These are phyloP conservation scores for Amphibalanus amphitrite DNA, from an alignment of 1,140 invertebrate genomes.

Conservation along the genomic window DNA sequence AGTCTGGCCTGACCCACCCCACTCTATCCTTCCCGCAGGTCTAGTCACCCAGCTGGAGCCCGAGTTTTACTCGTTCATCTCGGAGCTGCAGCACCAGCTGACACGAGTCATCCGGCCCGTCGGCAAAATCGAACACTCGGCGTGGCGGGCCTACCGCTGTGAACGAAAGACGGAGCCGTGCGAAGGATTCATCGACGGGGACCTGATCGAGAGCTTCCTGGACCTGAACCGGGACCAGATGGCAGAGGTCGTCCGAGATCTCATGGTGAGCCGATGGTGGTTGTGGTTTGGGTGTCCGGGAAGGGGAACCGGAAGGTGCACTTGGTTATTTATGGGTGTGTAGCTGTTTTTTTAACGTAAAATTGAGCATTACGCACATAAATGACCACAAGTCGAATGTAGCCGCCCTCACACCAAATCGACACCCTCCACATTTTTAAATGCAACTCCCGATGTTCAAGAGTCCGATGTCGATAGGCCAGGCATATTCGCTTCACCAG, in stretches of 20 bases:
- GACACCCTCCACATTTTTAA: too few relatives aligned
- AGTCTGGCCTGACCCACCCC: too few relatives aligned
- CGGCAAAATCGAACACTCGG: conserved; percentile 80
- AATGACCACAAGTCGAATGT: too few relatives aligned
- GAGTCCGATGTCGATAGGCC: background rate
- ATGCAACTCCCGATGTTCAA: too few relatives aligned
- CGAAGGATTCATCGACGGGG: conserved; percentile 95
- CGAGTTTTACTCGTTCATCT: conserved; percentile 72
- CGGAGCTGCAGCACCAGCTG: conserved; percentile 64
- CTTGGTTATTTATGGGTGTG: too few relatives aligned
- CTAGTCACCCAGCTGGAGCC: conserved; percentile 80
- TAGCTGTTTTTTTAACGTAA: too few relatives aligned
- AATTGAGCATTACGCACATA: too few relatives aligned
- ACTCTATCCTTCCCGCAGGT: too few relatives aligned
- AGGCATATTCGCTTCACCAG: background rate
- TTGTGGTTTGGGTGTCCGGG: too few relatives aligned
- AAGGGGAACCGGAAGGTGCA: too few relatives aligned
- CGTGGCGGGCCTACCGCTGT: conserved; percentile 61
- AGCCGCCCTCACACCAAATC: too few relatives aligned
- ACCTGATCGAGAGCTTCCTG: conserved; percentile 91
- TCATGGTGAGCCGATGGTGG: conserved; percentile 55
- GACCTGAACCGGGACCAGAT: conserved; percentile 81
- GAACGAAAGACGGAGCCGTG: conserved; percentile 32
- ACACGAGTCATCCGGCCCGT: conserved; percentile 83
- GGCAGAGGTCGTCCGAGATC: conserved; percentile 61